phyloP scores from a whole-genome alignment of 2,888 invertebrate genomes.

The Ecdyonurus torrentis region DNA sequence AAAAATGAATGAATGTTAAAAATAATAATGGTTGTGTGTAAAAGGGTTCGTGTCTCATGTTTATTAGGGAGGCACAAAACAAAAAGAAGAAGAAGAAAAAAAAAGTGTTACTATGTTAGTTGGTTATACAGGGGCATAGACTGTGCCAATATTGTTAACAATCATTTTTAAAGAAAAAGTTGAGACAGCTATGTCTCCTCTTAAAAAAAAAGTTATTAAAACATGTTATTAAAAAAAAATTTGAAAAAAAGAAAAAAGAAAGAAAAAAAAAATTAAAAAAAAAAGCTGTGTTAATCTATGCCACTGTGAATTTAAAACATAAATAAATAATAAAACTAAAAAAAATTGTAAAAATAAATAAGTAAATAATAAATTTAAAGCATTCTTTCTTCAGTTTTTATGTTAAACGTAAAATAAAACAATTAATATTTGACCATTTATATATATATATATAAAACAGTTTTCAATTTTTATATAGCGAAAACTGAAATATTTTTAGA shows the following conservation, averaged over 20 bases:
- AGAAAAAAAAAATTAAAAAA: too few species aligned
- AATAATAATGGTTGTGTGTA: too few species aligned
- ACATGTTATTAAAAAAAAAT: background rate
- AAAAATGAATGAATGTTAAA: too few species aligned
- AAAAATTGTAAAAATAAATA: background rate
- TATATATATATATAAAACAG: background rate
- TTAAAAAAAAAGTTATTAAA: background rate
- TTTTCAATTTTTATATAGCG: background rate
- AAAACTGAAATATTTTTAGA: background rate
- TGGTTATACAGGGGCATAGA: background rate
- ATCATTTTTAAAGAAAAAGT: slow-evolving; percentile 1
- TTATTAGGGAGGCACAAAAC: too few species aligned
- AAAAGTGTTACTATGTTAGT: background rate
- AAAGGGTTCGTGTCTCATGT: too few species aligned
- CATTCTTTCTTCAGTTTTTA: too few species aligned
- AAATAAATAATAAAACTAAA: background rate
- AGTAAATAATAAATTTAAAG: background rate
- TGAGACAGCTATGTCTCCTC: background rate
- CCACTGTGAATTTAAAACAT: background rate
- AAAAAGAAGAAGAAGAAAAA: too few species aligned
- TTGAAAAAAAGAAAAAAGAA: too few species aligned
- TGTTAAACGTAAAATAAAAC: too few species aligned
- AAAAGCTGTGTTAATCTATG: background rate
- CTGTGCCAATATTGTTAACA: slow-evolving; percentile 1
- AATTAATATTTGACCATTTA: too few species aligned